Evolutionary conservation across 2,113 vertebrate genomes (phyloP), one percentile per base, ranked within the genome.

Genomic region (Otocyon megalotis): DNA sequence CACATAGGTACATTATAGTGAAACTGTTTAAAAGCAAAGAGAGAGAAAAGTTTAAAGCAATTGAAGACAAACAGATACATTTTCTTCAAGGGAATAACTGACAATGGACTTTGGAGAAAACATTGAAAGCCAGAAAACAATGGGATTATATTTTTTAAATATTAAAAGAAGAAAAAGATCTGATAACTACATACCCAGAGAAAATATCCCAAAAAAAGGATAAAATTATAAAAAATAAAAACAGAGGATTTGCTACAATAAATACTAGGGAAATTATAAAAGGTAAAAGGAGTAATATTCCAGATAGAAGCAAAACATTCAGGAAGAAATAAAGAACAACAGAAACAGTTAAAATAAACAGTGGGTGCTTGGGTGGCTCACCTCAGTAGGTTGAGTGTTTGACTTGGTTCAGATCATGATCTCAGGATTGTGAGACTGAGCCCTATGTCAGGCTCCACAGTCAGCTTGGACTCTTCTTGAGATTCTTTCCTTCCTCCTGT

Each of bases 41-140:
- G 6, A 53, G 48, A 54, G 62, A 35, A 93, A 82, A 37, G 28
- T 79, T 76, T 53, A 53, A 72, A 74, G 30, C 9, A 77, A 14
- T 11, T 5, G 26, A 92, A 71, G 43, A 83, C 30, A 74, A 43
- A 60, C 58, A 56, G 16, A 65, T 9, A 63, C 2, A 88, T 48
- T 50, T 81, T 79, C 58, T 92, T 90, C 37, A 94, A 94, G 93
- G n/a, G 32, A 54, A 5, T 74, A 65, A 35, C 6, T 88, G 69
- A 94, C 56, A 90, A 83, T 4, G 94, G 83, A 90, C 5, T 88
- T 54, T 30, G 15, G 82, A 65, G n/a, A 93, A 97, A 86, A 97
- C 56, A 74, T 1, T 56, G 48, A 62, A 74, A 72, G 13, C 2
- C 22, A 62, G 74, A 83, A 93, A 93, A 26, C 9, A 81, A 53